Evolutionary conservation across 2,113 vertebrate species (phyloP), one percentile per base, ranked within the genome.

Genomic region (Fukomys damarensis): DNA sequence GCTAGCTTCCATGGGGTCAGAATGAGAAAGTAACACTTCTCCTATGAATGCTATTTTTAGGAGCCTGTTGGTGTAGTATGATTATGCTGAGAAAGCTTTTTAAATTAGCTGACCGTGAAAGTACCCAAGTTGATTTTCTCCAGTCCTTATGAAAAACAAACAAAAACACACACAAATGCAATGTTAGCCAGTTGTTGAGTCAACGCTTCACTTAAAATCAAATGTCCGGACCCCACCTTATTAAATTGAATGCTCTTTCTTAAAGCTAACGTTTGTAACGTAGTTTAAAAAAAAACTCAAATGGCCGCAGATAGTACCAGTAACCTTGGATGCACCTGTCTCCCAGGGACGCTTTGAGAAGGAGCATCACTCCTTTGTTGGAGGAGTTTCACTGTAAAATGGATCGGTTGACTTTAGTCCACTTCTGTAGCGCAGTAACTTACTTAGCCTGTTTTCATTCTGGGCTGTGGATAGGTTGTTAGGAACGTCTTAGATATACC

Each of bases 71-170:
- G 4, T 80, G 22, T 41, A 46, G 10, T 17, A 85, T 96, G 56
- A 76, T 86, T 96, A 35, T 46, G 49, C 63, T 58, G 91, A 88
- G 68, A 70, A 87, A 82, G 77, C 61, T 92, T 94, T 86, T 95
- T 16, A 89, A 96, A 89, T 87, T 68, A 89, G 22, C 41, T 41
- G 28, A 41, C 65, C 72, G 41, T 86, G 54, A 79, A 65, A 19
- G 54, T 91, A 12, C 17, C n/a, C 30, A 61, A 61, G 49, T 89
- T 46, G 30, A 13, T 74, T 30, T 17, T 74, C 13, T 20, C 93
- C 89, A 86, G 80, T 91, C 13, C 28, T 35, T 30, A 5, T 77
- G 46, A 61, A 63, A 86, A 70, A 54, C 7, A 8, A n/a, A n/a
- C n/a, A n/a, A 82, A 93, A 68, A 24, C 26, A 86, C 56, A 89